Percentiles rank a stretch among this genome's conserved stretches.
Conservation (phyloP, 2,113 vertebrate species). For the Ammodytes dubius region DNA sequence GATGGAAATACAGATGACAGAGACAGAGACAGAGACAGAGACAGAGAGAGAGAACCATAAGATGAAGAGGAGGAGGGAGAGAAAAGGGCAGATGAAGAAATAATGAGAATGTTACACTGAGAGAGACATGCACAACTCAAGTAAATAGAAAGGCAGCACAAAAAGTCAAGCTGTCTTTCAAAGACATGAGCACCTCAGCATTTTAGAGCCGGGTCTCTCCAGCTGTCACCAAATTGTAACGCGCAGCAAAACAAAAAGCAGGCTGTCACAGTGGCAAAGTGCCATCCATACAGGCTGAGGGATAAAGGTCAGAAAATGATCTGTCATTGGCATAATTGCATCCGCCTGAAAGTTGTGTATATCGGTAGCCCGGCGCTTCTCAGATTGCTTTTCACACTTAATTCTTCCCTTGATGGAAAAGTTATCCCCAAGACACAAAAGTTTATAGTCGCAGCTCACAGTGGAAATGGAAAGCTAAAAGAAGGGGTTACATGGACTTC, state of each 20-base stretch:
- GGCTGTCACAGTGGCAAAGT: constrained; percentile 48
- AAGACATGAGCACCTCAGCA: constrained; percentile 56
- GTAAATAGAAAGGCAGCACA: constrained; percentile 36
- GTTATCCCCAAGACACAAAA: constrained; percentile 78
- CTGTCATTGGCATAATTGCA: constrained; percentile 84
- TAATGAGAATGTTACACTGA: constrained; percentile 51
- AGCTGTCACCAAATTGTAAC: constrained; percentile 50
- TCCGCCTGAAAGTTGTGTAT: constrained; percentile 70
- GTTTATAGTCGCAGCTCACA: constrained; percentile 56
- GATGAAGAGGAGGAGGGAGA: constrained; percentile 19
- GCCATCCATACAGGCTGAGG: constrained; percentile 57
- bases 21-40: constrained; percentile 17
- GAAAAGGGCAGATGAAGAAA: constrained; percentile 42
- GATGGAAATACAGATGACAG: constrained; percentile 48
- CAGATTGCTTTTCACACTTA: constrained; percentile 85
- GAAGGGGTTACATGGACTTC: constrained; percentile 14
- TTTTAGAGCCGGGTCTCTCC: constrained; percentile 50
- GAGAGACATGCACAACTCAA: constrained; percentile 36
- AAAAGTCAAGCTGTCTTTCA: constrained; percentile 69
- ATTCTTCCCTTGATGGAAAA: constrained; percentile 80
- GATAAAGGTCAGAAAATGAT: constrained; percentile 83
- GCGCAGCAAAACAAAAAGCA: constrained; percentile 67
- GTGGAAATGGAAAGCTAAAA: constrained; percentile 45
- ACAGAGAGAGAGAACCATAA: constrained; percentile 12
- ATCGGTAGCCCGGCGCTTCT: constrained; percentile 59